These are phyloP conservation scores for Nemotelus nigrinus DNA, from an alignment of 2,888 invertebrate genomes.

Conservation along the genomic window DNA sequence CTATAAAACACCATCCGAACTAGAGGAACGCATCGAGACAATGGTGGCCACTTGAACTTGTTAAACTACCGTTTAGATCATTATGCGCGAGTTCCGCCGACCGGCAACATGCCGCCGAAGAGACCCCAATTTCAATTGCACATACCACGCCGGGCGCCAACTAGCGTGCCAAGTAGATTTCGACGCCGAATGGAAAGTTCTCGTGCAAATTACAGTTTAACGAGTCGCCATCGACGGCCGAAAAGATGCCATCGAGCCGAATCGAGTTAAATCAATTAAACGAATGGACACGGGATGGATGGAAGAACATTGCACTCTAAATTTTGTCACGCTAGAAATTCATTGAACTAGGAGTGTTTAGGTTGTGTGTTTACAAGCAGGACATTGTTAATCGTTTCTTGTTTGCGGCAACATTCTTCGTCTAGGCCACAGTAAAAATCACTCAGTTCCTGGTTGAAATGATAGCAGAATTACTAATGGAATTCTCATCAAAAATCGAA, in stretches of 20 bases:
- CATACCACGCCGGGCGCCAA: background rate
- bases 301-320: too few relatives aligned
- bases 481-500: too few relatives aligned
- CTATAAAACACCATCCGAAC: conserved; percentile 23
- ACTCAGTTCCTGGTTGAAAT: too few relatives aligned
- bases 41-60: conserved; percentile 31
- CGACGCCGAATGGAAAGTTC: conserved; percentile 23
- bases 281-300: background rate
- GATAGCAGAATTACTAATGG: too few relatives aligned
- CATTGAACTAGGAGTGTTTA: too few relatives aligned
- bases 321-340: too few relatives aligned
- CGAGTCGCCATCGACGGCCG: conserved; percentile 13
- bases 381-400: too few relatives aligned
- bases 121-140: too few relatives aligned
- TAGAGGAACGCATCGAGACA: conserved; percentile 27
- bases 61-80: conserved; percentile 29
- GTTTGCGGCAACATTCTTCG: too few relatives aligned
- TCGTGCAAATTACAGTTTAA: conserved; percentile 37
- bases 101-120: background rate
- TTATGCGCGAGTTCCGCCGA: background rate
- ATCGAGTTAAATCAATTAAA: conserved; percentile 25
- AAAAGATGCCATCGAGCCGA: background rate
- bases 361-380: too few relatives aligned
- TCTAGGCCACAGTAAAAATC: too few relatives aligned
- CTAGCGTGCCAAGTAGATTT: conserved; percentile 17